Conservation (phyloP, 2,888 invertebrate species). For the Blera fallax region DNA sequence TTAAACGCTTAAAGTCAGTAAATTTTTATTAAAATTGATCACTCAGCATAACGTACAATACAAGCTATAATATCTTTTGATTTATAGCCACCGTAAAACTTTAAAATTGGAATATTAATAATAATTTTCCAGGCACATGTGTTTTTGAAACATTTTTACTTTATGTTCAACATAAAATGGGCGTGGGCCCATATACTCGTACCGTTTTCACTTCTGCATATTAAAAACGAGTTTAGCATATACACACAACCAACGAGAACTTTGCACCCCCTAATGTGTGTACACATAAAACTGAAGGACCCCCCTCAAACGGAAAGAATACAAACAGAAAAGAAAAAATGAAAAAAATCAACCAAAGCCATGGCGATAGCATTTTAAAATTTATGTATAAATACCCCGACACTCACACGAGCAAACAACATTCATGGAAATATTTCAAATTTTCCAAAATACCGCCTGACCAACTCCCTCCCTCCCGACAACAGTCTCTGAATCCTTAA, state of each 20-base stretch:
- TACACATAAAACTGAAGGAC: constrained; percentile 26
- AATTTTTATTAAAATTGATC: constrained; percentile 44
- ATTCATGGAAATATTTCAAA: constrained; percentile 66
- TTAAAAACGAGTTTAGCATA: constrained; percentile 61
- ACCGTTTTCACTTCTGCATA: constrained; percentile 58
- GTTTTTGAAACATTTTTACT: constrained; percentile 3
- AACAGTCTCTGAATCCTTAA: constrained; percentile 9
- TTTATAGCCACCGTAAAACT: constrained; percentile 61
- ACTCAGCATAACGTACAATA: neutral
- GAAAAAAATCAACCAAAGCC: constrained; percentile 4
- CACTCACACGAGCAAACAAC: constrained; percentile 35
- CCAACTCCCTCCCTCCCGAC: neutral
- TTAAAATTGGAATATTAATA: constrained; percentile 70
- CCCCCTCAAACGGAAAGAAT: neutral
- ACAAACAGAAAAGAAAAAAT: neutral
- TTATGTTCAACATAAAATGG: constrained; percentile 41
- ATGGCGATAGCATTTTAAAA: constrained; percentile 43
- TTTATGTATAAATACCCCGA: constrained; percentile 59
- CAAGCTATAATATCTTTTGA: constrained; percentile 51
- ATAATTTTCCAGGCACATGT: constrained; percentile 59
- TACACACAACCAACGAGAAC: constrained; percentile 38
- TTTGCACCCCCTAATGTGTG: constrained; percentile 6
- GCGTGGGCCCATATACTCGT: constrained; percentile 51
- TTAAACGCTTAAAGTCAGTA: neutral
- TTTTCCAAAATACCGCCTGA: constrained; percentile 18